Conservation (phyloP, 2,888 invertebrate genomes). For the Hyles lineata region DNA sequence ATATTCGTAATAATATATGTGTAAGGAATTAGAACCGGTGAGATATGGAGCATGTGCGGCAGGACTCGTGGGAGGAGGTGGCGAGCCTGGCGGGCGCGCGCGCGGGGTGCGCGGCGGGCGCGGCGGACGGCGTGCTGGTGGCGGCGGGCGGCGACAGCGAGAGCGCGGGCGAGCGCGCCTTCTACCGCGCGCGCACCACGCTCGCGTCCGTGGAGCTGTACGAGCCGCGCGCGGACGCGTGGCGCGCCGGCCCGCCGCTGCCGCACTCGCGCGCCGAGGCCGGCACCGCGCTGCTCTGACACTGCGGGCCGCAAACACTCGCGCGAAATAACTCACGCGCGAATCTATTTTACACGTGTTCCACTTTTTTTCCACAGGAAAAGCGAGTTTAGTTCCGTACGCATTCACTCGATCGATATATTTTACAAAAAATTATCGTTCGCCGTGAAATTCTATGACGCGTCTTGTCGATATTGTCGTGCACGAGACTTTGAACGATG, state of each 20-base stretch:
- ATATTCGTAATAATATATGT: no score
- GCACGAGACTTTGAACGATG: no score
- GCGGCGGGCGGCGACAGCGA: constrained; percentile 95
- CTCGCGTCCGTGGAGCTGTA: constrained; percentile 93
- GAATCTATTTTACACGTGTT: no score
- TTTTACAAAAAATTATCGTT: no score
- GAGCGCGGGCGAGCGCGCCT: constrained; percentile 88
- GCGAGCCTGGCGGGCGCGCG: constrained; percentile 90
- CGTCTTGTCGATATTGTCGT: no score
- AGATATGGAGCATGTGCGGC: constrained; percentile 29
- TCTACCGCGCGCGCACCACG: constrained; percentile 93
- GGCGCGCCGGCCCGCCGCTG: constrained; percentile 92
- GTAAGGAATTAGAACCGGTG: no score
- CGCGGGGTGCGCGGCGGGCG: constrained; percentile 93
- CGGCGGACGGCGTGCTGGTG: constrained; percentile 92
- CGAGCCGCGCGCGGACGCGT: constrained; percentile 90
- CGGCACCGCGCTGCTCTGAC: constrained; percentile 92
- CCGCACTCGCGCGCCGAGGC: constrained; percentile 95
- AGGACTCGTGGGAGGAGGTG: constrained; percentile 92
- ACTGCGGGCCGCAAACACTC: constrained; percentile 29
- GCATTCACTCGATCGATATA: no score
- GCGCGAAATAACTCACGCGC: no score
- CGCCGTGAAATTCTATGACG: no score
- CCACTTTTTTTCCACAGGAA: no score
- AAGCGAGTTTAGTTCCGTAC: no score